A percentile compares a stretch with the other conserved stretches of the same genome.
These are phyloP conservation scores for Diabrotica balteata DNA, from an alignment of 2,888 invertebrate species.

Conservation along the genomic window DNA sequence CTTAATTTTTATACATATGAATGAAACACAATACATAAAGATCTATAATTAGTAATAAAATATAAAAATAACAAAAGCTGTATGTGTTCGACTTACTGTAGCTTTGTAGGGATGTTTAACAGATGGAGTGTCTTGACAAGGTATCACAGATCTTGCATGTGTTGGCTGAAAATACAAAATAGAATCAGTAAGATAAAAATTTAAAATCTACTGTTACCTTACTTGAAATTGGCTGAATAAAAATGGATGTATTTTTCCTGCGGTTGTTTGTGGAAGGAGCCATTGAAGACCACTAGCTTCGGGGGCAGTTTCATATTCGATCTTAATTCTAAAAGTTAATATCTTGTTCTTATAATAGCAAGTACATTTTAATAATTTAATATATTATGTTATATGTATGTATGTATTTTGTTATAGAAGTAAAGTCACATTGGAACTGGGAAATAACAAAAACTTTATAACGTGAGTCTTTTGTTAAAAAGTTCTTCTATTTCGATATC, in stretches of 20 bases:
- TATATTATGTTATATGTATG: no score
- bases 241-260: conserved; percentile 85
- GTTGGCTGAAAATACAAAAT: conserved; percentile 70
- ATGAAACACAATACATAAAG: no score
- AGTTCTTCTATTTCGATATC: no score
- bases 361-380: no score
- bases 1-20: no score
- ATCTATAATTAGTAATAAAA: neutral
- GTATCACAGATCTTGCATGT: conserved; percentile 86
- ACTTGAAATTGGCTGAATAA: conserved; percentile 85
- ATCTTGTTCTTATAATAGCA: no score
- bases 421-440: no score
- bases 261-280: conserved; percentile 85
- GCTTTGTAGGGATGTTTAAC: conserved; percentile 81
- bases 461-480: no score
- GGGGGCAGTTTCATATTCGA: conserved; percentile 80
- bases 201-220: conserved; percentile 33
- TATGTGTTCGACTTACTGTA: conserved; percentile 57
- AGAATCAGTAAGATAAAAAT: neutral
- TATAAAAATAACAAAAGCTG: neutral
- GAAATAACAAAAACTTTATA: no score
- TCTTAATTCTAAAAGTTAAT: conserved; percentile 62
- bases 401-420: no score
- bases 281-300: conserved; percentile 89
- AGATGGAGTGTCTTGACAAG: conserved; percentile 92